These are phyloP conservation scores for Helostoma temminkii DNA, from an alignment of 2,797 vertebrate genomes.

Conservation along the genomic window DNA sequence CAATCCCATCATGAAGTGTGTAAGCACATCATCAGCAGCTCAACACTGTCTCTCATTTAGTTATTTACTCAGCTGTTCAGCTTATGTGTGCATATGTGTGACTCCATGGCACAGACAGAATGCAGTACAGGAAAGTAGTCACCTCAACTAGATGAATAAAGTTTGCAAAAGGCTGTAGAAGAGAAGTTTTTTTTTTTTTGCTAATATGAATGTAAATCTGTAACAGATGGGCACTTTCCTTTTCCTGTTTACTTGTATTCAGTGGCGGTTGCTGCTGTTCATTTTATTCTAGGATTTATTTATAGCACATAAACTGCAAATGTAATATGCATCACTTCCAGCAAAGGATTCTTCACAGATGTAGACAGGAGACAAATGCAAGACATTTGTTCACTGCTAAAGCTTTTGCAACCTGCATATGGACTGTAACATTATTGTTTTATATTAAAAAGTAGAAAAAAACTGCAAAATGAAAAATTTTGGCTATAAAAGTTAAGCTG, in stretches of 20 bases:
- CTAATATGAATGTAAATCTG: not conserved
- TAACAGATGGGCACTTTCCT: slow-evolving; percentile 14
- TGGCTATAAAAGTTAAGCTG: slow-evolving; percentile 1
- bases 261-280: not conserved
- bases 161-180: not conserved
- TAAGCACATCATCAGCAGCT: slow-evolving; percentile 55
- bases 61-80: slow-evolving; percentile 50
- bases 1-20: slow-evolving; percentile 62
- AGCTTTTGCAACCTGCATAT: slow-evolving; percentile 35
- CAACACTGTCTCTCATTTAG: slow-evolving; percentile 45
- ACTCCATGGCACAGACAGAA: slow-evolving; percentile 20
- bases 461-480: slow-evolving; percentile 2
- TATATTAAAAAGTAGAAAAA: slow-evolving; percentile 3
- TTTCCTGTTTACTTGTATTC: slow-evolving; percentile 11
- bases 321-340: slow-evolving; percentile 31
- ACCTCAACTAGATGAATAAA: not conserved
- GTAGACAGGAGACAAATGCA: not conserved
- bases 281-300: slow-evolving; percentile 42
- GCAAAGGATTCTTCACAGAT: not conserved
- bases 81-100: slow-evolving; percentile 41
- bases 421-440: slow-evolving; percentile 34
- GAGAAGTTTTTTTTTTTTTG: not conserved
- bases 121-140: slow-evolving; percentile 14
- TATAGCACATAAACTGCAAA: slow-evolving; percentile 31
- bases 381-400: not conserved